Evolutionary conservation across 2,888 invertebrate species (phyloP), one percentile per base, ranked within the genome.

Genomic region (Autographa gamma): DNA sequence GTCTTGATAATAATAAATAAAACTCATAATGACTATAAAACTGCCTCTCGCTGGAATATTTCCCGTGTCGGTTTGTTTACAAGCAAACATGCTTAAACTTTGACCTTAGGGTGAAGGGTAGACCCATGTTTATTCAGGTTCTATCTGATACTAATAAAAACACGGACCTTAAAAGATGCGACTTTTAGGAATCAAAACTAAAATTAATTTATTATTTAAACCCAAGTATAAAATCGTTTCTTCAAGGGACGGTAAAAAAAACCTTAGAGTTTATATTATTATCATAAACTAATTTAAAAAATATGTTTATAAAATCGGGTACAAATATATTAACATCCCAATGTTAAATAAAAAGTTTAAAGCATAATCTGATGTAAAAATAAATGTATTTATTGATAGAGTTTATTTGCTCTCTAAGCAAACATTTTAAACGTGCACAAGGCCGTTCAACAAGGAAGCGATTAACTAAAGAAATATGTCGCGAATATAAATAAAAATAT

Each of bases 51-150:
- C n/a, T 48, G 48, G 6, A 48, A 48, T 14, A 43, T 43, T 48
- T 48, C 1, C 48, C 48, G 48, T 48, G 14, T 16, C 3, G 13
- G 16, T 14, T n/a, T 48, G 48, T 48, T 48, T 48, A 48, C 48
- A 48, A n/a, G n/a, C 48, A 48, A 48, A 48, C 48, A 48, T n/a
- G 48, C 16, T 48, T n/a, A 43, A 43, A 43, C 48, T 48, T 48
- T n/a, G 48, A 48, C 48, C 48, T 7, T n/a, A n/a, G 48, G 43
- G 48, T 48, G n/a, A 16, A 48, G 16, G n/a, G 16, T n/a, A n/a
- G n/a, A 48, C 0, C 2, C 16, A 43, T 43, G 16, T 43, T 43
- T 43, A 41, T 16, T 5, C 6, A 6, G 34, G 34, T 8, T 16
- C 2, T 1, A 14, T 43, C 14, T 14, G 43, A 43, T 48, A 48